Base-by-base conservation (phyloP, 2,888 invertebrate species). In the Opisthograptis luteolata region DNA sequence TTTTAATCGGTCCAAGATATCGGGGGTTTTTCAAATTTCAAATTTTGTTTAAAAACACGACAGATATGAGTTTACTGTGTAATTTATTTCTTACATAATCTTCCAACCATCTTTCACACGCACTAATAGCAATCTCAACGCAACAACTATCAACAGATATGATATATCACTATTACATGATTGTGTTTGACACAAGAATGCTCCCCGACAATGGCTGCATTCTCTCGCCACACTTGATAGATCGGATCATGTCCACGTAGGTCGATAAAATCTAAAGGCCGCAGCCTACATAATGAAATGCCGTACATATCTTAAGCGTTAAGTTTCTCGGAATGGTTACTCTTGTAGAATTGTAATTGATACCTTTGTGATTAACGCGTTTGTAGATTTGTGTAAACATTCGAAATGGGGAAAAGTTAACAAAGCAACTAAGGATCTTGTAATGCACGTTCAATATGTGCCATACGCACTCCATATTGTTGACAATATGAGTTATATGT, bases 241-340 rank as follows among this genome's bases (percentile, higher is more conserved):
- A 28, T 39, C 34, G 7, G 7, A 31, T 19, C 20, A 12, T 8
- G 2, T 31, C 32, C 40, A 28, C 41, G 50, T 45, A 51, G 50
- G 50, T n/a, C 22, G 50, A 51, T 51, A 51, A 13, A 34, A 44
- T 51, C 40, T 40, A 7, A 22, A 51, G 50, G 50, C 44, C 50
- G 25, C 50, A 44, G 44, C 50, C 50, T 45, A 51, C 50, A 35
- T 50, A 35, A 36, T 34, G 12, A 40, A 51, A 51, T 51, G 36
- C 50, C 50, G 12, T 40, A 30, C 50, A 51, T 51, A 45, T 40
- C 19, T 45, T 35, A 35, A 28, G 12, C 20, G 12, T 20, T 7
- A 7, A 25, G 43, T 43, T 34, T 37, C 49, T 37, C 22, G 36
- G 37, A 37, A 41, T 35, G 36, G 13, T 15, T 20, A 19, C 39